Evolutionary conservation across 2,113 vertebrate species (phyloP).

Genomic region (Atractosteus spatula): DNA sequence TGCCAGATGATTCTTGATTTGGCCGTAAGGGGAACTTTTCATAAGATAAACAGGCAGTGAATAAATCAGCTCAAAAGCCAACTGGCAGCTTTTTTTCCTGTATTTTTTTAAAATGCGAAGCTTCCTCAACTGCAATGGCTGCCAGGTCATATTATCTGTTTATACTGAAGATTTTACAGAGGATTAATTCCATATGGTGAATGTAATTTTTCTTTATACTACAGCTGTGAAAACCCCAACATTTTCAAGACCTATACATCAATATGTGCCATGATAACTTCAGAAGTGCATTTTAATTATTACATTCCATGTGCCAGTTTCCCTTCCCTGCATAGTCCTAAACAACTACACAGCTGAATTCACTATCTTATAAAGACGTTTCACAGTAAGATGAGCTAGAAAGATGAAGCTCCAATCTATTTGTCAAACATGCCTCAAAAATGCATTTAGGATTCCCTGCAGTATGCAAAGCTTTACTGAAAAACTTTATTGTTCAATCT

Average conservation of each 20-base stretch:
- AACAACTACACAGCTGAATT: background rate
- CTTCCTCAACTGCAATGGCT: background rate
- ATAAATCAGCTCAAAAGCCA: background rate
- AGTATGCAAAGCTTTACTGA: no score
- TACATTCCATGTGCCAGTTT: background rate
- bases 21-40: constrained; percentile 1
- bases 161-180: constrained; percentile 1
- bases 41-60: background rate
- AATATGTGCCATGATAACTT: background rate
- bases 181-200: constrained; percentile 3
- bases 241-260: background rate
- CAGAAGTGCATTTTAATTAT: background rate
- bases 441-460: no score
- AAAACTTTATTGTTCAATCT: no score
- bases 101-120: background rate
- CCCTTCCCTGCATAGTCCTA: background rate
- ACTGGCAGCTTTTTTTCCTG: background rate
- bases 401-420: no score
- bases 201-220: background rate
- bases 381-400: no score
- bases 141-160: constrained; percentile 4
- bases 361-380: no score
- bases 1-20: background rate
- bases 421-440: no score
- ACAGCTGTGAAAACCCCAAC: background rate